Conservation (phyloP, 2,888 invertebrate species). For the Brassicogethes aeneus region DNA sequence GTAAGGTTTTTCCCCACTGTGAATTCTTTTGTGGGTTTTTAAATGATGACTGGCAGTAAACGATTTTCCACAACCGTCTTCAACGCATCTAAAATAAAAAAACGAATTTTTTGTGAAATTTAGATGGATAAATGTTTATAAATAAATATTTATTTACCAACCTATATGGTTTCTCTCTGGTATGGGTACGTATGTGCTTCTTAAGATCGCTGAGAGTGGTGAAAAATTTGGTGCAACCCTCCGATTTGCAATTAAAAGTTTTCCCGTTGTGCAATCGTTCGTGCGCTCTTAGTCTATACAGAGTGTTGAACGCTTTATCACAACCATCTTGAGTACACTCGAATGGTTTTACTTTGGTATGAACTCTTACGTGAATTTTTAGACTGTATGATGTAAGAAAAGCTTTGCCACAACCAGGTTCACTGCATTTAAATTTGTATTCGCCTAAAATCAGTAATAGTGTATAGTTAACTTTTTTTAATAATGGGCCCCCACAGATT, state of each 20-base stretch:
- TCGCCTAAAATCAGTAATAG: slow-evolving; percentile 62
- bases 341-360: slow-evolving; percentile 89
- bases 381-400: slow-evolving; percentile 92
- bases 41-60: slow-evolving; percentile 92
- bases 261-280: slow-evolving; percentile 88
- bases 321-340: slow-evolving; percentile 75
- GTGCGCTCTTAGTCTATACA: slow-evolving; percentile 87
- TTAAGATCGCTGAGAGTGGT: slow-evolving; percentile 90
- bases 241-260: slow-evolving; percentile 83
- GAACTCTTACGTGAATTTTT: slow-evolving; percentile 89
- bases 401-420: slow-evolving; percentile 81
- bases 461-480: too few relatives aligned
- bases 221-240: slow-evolving; percentile 81
- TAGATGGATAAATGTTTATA: too few relatives aligned
- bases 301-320: slow-evolving; percentile 88
- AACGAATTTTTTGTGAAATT: slow-evolving; percentile 7
- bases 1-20: slow-evolving; percentile 70
- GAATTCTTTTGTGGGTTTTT: slow-evolving; percentile 81
- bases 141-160: slow-evolving; percentile 43
- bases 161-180: slow-evolving; percentile 84
- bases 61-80: slow-evolving; percentile 81
- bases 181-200: slow-evolving; percentile 88
- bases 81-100: slow-evolving; percentile 61
- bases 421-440: slow-evolving; percentile 85
- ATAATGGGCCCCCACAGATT: too few relatives aligned